phyloP scores from a whole-genome alignment of 2,113 vertebrate genomes.

The Serranochromis macrocephalus region DNA sequence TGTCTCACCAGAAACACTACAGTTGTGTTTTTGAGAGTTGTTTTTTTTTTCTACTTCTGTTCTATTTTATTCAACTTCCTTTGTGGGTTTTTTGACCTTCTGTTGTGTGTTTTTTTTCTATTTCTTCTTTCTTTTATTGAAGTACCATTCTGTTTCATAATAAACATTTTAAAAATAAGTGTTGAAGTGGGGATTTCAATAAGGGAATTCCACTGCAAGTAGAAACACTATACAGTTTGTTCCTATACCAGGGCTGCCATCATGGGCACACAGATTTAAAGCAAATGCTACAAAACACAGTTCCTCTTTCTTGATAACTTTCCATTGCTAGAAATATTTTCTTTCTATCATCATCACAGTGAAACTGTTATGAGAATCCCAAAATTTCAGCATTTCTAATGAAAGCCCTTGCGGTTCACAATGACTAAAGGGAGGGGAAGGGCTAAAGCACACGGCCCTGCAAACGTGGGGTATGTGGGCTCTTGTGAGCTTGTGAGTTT shows the following conservation, averaged over 20 bases:
- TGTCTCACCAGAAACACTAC: background rate
- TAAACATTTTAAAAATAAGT: background rate
- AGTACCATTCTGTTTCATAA: background rate
- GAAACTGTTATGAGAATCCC: background rate
- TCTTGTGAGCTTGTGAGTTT: background rate
- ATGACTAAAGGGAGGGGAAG: background rate
- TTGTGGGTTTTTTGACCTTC: background rate
- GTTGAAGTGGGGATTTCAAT: background rate
- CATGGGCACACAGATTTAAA: background rate
- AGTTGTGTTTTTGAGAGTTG: background rate
- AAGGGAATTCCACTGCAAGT: background rate
- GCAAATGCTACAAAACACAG: background rate
- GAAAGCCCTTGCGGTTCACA: background rate
- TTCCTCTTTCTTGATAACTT: background rate
- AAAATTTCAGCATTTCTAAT: background rate
- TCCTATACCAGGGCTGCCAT: background rate
- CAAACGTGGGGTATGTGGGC: background rate
- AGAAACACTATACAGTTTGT: background rate
- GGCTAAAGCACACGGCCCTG: background rate
- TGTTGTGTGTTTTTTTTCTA: background rate
- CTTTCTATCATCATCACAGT: background rate
- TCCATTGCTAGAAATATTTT: background rate
- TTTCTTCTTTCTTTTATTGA: background rate
- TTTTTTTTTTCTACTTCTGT: accelerated
- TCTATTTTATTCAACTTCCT: background rate